Percentiles rank a stretch among this genome's conserved stretches.
phyloP scores from a whole-genome alignment of 2,113 vertebrate species.

The Platanista minor region DNA sequence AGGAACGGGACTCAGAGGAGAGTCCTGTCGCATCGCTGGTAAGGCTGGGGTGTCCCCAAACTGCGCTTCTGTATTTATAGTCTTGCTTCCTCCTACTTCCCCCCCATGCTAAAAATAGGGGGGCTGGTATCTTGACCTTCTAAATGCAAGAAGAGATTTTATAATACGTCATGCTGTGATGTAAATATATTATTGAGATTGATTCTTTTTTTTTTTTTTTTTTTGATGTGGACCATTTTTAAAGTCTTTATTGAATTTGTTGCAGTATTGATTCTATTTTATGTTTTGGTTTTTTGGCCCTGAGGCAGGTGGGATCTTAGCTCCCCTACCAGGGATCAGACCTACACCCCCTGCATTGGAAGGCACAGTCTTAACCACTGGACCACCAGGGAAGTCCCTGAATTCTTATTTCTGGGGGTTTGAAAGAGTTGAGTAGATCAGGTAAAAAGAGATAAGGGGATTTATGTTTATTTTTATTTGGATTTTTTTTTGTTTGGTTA shows the following conservation, averaged over 20 bases:
- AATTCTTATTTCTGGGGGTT: slow-evolving; percentile 52
- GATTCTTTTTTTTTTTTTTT: too few species aligned
- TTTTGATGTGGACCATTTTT: too few species aligned
- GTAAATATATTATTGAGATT: slow-evolving; percentile 56
- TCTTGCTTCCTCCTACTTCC: not conserved
- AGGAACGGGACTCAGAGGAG: not conserved
- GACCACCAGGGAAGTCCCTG: not conserved
- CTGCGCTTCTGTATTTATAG: not conserved
- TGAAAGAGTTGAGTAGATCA: slow-evolving; percentile 29
- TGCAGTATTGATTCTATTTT: too few species aligned
- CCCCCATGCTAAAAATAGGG: slow-evolving; percentile 2
- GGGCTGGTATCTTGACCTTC: slow-evolving; percentile 46
- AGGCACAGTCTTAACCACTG: too few species aligned
- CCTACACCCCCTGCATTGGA: too few species aligned
- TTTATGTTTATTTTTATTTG: slow-evolving; percentile 34
- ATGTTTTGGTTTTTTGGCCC: too few species aligned
- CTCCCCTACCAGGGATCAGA: too few species aligned
- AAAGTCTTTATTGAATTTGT: too few species aligned
- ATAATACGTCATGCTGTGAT: slow-evolving; percentile 62
- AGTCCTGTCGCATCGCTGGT: not conserved
- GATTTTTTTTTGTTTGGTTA: not conserved
- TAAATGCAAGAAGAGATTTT: slow-evolving; percentile 64
- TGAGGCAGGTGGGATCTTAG: too few species aligned
- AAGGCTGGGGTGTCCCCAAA: not conserved
- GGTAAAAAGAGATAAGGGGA: not conserved